A percentile compares a stretch with the other conserved stretches of the same genome.
phyloP scores from a whole-genome alignment of 2,888 invertebrate species.

The Suillia variegata region DNA sequence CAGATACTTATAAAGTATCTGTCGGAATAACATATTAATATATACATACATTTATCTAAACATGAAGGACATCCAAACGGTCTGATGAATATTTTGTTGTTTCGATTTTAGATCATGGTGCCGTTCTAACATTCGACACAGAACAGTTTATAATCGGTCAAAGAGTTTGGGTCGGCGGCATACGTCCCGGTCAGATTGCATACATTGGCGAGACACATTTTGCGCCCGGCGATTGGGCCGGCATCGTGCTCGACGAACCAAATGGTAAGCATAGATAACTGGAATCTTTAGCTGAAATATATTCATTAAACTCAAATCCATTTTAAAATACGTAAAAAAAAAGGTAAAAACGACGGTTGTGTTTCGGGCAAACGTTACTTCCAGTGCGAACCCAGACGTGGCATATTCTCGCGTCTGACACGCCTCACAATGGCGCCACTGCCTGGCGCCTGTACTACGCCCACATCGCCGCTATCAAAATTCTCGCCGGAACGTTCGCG shows the following conservation, averaged over 20 bases:
- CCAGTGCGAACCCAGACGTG: conserved; percentile 88
- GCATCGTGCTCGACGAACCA: conserved; percentile 92
- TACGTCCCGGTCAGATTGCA: conserved; percentile 89
- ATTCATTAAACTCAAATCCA: conserved; percentile 3
- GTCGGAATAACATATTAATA: too few relatives aligned
- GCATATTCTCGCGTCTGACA: conserved; percentile 91
- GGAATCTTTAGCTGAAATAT: neutral
- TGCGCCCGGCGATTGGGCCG: conserved; percentile 98
- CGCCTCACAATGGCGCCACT: conserved; percentile 79
- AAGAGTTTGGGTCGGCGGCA: conserved; percentile 90
- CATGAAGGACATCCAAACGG: too few relatives aligned
- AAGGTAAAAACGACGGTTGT: conserved; percentile 96
- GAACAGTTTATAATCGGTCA: conserved; percentile 97
- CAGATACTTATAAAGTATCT: too few relatives aligned
- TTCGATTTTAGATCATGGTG: conserved; percentile 69
- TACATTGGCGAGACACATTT: conserved; percentile 90
- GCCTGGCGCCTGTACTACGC: conserved; percentile 64
- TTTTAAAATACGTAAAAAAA: neutral
- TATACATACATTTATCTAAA: too few relatives aligned
- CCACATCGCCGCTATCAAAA: conserved; percentile 48
- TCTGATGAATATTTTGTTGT: too few relatives aligned
- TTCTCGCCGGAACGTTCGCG: conserved; percentile 56
- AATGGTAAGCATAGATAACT: conserved; percentile 69
- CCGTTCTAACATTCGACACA: conserved; percentile 86
- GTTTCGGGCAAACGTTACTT: conserved; percentile 92